phyloP scores from a whole-genome alignment of 2,113 vertebrate genomes.

The Ginglymostoma cirratum region DNA sequence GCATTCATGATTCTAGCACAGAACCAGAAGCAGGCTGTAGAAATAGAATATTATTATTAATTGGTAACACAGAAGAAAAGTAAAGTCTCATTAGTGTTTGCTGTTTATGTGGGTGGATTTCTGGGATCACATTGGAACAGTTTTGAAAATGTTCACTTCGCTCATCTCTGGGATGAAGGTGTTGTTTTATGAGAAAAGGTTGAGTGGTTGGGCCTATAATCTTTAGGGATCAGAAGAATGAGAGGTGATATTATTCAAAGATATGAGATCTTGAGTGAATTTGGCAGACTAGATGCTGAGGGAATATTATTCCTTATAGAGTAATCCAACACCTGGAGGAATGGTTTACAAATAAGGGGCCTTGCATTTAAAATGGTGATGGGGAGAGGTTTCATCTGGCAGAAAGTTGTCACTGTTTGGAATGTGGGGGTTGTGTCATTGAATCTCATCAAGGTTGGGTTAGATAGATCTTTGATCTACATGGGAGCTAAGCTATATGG shows the following conservation, averaged over 20 bases:
- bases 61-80: slow-evolving; percentile 1
- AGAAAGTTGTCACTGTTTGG: not conserved
- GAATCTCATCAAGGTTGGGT: not conserved
- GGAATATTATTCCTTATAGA: not conserved
- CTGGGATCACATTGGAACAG: not conserved
- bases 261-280: not conserved
- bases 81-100: not conserved
- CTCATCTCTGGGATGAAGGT: not conserved
- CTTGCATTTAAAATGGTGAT: not conserved
- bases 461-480: not conserved
- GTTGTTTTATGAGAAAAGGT: not conserved
- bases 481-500: not conserved
- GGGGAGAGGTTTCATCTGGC: no score
- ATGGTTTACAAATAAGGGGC: not conserved
- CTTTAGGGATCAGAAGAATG: no score
- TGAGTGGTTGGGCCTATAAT: not conserved
- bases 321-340: not conserved
- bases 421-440: not conserved
- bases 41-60: slow-evolving; percentile 15
- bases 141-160: not conserved
- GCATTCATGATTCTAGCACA: slow-evolving; percentile 12
- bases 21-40: not conserved
- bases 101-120: not conserved
- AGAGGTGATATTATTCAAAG: not conserved
- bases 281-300: not conserved